Conservation (phyloP, 2,113 vertebrate species). For the Ophthalmolycus amberensis region DNA sequence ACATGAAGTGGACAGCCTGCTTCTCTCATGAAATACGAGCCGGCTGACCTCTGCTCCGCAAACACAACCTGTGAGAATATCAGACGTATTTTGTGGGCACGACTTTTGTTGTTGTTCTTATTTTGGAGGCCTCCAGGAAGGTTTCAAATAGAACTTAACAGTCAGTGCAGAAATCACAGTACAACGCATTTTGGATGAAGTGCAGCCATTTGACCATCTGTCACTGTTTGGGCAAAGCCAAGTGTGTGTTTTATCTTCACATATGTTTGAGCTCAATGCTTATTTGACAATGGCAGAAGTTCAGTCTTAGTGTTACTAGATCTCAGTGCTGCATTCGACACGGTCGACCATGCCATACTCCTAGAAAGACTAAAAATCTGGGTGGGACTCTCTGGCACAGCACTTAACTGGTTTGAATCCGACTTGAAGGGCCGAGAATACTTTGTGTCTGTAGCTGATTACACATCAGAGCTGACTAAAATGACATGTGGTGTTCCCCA, state of each 20-base stretch:
- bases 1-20: constrained; percentile 1
- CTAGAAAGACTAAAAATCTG: too few relatives aligned
- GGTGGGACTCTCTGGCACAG: too few relatives aligned
- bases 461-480: too few relatives aligned
- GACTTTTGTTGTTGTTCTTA: neutral
- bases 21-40: constrained; percentile 12
- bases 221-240: constrained; percentile 17
- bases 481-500: too few relatives aligned
- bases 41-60: neutral
- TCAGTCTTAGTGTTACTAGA: too few relatives aligned
- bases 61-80: constrained; percentile 4
- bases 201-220: constrained; percentile 48
- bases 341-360: too few relatives aligned
- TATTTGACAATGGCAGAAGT: too few relatives aligned
- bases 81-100: neutral
- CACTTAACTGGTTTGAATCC: too few relatives aligned
- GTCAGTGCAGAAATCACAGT: neutral
- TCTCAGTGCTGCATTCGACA: too few relatives aligned
- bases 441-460: too few relatives aligned
- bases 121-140: neutral
- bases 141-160: neutral
- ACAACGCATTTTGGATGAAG: constrained; percentile 28
- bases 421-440: too few relatives aligned
- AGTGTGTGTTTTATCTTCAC: constrained; percentile 15
- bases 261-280: constrained; percentile 28